These are phyloP conservation scores for Teleopsis dalmanni DNA, from an alignment of 1,140 invertebrate genomes.

Conservation along the genomic window DNA sequence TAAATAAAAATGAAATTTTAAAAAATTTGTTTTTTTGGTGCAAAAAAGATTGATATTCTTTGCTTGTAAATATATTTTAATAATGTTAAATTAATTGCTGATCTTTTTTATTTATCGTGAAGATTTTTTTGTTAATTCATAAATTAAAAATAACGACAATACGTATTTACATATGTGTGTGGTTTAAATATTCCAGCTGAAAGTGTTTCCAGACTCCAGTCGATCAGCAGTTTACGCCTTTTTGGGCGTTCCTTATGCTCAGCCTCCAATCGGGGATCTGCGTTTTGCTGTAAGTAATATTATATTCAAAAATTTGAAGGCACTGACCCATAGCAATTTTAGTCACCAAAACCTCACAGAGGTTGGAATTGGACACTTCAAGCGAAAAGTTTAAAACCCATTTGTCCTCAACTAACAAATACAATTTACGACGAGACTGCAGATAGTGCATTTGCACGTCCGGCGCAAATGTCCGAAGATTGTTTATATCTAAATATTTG, in stretches of 20 bases:
- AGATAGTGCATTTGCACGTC: slow-evolving; percentile 19
- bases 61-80: too few species aligned
- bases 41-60: too few species aligned
- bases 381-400: slow-evolving; percentile 45
- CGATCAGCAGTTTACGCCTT: slow-evolving; percentile 51
- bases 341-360: slow-evolving; percentile 46
- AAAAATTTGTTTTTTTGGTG: too few species aligned
- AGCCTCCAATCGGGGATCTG: slow-evolving; percentile 52
- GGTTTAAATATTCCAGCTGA: slow-evolving; percentile 31
- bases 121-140: too few species aligned
- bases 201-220: slow-evolving; percentile 46
- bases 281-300: slow-evolving; percentile 48
- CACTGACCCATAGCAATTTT: slow-evolving; percentile 1
- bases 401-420: slow-evolving; percentile 48
- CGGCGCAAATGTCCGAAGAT: slow-evolving; percentile 44
- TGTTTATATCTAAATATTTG: slow-evolving; percentile 52
- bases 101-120: too few species aligned
- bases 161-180: too few species aligned
- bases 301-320: background rate
- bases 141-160: too few species aligned
- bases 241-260: slow-evolving; percentile 61
- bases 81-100: too few species aligned
- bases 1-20: too few species aligned
- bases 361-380: slow-evolving; percentile 47
- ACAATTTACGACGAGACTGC: slow-evolving; percentile 36